phyloP scores from a whole-genome alignment of 2,113 vertebrate genomes.

The Mellivora capensis region DNA sequence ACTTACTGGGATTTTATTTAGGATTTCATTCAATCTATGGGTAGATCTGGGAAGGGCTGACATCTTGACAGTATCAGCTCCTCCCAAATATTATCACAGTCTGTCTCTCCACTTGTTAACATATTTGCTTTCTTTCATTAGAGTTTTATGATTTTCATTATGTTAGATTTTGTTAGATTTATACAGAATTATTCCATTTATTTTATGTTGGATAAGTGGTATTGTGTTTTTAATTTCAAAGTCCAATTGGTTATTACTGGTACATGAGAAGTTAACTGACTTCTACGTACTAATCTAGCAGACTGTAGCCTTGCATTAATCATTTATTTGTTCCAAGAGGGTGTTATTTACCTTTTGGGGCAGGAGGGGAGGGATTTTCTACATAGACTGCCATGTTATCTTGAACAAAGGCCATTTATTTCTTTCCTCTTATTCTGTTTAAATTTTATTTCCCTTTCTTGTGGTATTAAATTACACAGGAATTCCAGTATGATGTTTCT shows the following conservation, averaged over 20 bases:
- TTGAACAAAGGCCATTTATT: not conserved
- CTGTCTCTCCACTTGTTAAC: not conserved
- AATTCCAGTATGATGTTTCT: not conserved
- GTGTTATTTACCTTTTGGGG: not conserved
- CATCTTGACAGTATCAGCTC: not conserved
- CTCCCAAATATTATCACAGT: not conserved
- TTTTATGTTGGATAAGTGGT: not conserved
- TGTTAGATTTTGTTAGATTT: not conserved
- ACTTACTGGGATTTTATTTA: not conserved
- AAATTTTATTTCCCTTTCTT: not conserved
- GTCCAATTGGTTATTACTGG: not conserved
- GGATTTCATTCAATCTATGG: not conserved
- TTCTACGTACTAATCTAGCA: not conserved
- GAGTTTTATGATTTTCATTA: not conserved
- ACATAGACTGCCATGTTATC: not conserved
- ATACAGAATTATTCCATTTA: not conserved
- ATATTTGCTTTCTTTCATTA: not conserved
- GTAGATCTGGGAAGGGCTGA: not conserved
- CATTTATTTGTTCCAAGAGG: not conserved
- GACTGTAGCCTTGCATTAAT: not conserved
- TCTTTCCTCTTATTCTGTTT: not conserved
- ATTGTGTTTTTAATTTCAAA: not conserved
- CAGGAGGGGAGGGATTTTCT: not conserved
- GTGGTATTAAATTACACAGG: not conserved
- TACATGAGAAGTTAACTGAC: not conserved